These are phyloP conservation scores for Apoda limacodes DNA, from an alignment of 2,888 invertebrate genomes.

Conservation along the genomic window DNA sequence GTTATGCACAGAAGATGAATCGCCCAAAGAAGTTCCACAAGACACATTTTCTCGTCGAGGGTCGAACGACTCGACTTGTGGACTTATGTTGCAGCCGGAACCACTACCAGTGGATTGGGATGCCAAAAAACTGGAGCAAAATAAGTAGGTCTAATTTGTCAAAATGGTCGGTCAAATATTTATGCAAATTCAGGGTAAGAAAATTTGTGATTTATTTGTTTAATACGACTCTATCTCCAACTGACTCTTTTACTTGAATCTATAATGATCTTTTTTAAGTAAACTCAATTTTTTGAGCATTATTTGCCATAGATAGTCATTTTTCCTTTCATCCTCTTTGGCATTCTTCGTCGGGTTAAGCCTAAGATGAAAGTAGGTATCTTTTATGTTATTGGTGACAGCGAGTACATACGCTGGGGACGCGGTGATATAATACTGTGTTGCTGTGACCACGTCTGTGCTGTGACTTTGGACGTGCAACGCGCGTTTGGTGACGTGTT, in stretches of 20 bases:
- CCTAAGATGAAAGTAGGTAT: too few relatives aligned
- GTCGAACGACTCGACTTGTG: constrained; percentile 44
- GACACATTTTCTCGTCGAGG: too few relatives aligned
- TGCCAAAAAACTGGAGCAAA: constrained; percentile 24
- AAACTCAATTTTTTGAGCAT: too few relatives aligned
- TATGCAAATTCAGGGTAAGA: not conserved
- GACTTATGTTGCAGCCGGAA: constrained; percentile 34
- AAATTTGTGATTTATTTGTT: not conserved
- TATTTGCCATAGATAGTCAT: too few relatives aligned
- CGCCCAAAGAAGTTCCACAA: too few relatives aligned
- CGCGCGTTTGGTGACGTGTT: constrained; percentile 15
- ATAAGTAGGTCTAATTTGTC: constrained; percentile 26
- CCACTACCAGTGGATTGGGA: constrained; percentile 20
- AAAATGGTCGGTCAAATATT: not conserved
- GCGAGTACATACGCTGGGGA: constrained; percentile 37
- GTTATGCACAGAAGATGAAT: constrained; percentile 10
- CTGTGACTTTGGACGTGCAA: constrained; percentile 29
- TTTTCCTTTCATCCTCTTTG: too few relatives aligned
- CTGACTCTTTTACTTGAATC: too few relatives aligned
- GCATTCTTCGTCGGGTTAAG: too few relatives aligned
- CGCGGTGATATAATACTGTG: constrained; percentile 54
- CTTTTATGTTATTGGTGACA: too few relatives aligned
- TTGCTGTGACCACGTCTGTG: constrained; percentile 67
- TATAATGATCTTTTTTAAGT: too few relatives aligned
- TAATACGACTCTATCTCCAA: too few relatives aligned